Evolutionary conservation across 2,113 vertebrate species (phyloP).

Genomic region (Pyrgilauda ruficollis): DNA sequence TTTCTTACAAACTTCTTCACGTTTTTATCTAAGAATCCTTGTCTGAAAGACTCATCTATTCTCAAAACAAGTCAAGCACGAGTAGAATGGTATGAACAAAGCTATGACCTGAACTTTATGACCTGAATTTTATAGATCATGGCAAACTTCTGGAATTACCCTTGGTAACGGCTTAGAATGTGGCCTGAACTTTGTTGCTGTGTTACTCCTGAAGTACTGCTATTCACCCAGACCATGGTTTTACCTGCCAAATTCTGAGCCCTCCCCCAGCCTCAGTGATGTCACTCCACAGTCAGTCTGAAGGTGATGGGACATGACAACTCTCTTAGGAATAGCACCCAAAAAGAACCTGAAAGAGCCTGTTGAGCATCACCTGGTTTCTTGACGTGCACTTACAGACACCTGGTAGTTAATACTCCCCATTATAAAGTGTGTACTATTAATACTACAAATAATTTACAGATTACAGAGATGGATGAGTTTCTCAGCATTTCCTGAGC

Average conservation of each 20-base stretch:
- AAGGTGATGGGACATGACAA: background rate
- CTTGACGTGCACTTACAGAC: background rate
- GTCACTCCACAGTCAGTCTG: fast-evolving
- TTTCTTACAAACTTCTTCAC: background rate
- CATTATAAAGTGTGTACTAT: background rate
- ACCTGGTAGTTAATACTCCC: fast-evolving
- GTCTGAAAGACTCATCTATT: background rate
- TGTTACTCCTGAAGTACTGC: background rate
- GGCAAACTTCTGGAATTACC: background rate
- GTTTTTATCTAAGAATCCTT: background rate
- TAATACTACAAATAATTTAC: background rate
- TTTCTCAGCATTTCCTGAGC: background rate
- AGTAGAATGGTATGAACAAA: background rate
- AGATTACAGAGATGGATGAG: background rate
- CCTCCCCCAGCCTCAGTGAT: fast-evolving
- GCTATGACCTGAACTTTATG: background rate
- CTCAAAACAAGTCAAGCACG: background rate
- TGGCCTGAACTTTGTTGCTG: background rate
- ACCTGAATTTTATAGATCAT: background rate
- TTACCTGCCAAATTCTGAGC: background rate
- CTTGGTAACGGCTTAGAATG: background rate
- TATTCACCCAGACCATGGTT: fast-evolving
- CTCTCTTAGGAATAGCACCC: fast-evolving
- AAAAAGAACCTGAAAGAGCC: background rate
- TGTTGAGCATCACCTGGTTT: background rate